A percentile compares a stretch with the other conserved stretches of the same genome.
These are phyloP conservation scores for Contarinia nasturtii DNA, from an alignment of 1,140 invertebrate genomes.

Conservation along the genomic window DNA sequence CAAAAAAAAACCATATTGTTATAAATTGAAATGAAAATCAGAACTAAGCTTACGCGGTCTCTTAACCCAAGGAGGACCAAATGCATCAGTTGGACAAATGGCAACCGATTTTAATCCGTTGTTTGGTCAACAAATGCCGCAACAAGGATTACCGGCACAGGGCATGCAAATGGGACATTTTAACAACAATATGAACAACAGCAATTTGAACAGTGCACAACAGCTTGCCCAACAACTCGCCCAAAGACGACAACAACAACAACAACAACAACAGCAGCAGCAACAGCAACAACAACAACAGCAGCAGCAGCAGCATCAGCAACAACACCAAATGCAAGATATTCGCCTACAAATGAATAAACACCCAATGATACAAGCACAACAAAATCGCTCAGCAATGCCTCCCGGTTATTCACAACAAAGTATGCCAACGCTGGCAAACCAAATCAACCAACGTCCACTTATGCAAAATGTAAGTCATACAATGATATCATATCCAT, in stretches of 20 bases:
- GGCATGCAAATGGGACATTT: neutral
- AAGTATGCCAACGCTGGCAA: conserved; percentile 10
- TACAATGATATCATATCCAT: too few relatives aligned
- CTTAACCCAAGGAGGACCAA: conserved; percentile 13
- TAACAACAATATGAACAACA: neutral
- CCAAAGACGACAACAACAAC: conserved; percentile 10
- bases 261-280: conserved; percentile 6
- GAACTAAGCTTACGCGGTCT: conserved; percentile 22
- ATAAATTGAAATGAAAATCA: conserved; percentile 3
- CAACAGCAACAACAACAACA: conserved; percentile 6
- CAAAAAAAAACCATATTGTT: neutral
- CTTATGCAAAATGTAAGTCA: conserved; percentile 22
- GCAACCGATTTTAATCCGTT: neutral
- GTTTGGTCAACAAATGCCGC: conserved; percentile 7
- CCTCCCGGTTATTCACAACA: conserved; percentile 9
- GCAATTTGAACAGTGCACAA: too few relatives aligned
- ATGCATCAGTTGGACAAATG: too few relatives aligned
- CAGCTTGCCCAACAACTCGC: conserved; percentile 9
- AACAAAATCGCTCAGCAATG: conserved; percentile 17
- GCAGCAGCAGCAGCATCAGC: conserved; percentile 9
- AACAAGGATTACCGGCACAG: conserved; percentile 1
- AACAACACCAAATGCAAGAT: conserved; percentile 8
- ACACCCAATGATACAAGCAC: too few relatives aligned
- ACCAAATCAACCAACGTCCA: neutral
- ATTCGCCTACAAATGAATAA: neutral